phyloP scores from a whole-genome alignment of 2,113 vertebrate species.

The Antechinus flavipes region DNA sequence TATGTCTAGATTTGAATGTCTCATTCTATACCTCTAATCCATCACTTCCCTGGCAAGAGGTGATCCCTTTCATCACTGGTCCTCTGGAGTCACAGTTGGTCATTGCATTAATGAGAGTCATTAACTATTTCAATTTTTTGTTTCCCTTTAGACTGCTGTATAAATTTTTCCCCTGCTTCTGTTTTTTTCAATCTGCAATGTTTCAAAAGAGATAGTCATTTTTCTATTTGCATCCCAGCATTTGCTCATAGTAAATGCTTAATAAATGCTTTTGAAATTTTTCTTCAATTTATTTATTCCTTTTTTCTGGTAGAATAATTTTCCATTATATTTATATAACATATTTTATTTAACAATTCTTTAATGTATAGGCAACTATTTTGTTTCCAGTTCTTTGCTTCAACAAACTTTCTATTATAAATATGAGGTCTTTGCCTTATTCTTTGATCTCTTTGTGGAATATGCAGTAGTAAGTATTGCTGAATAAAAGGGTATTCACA shows the following conservation, averaged over 20 bases:
- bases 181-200: too few relatives aligned
- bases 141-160: too few relatives aligned
- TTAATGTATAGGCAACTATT: neutral
- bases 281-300: too few relatives aligned
- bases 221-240: neutral
- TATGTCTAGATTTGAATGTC: neutral
- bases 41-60: neutral
- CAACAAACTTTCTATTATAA: neutral
- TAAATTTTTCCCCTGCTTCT: too few relatives aligned
- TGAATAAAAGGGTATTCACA: neutral
- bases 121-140: neutral
- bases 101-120: neutral
- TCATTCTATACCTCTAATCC: neutral
- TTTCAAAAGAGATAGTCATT: neutral
- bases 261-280: neutral
- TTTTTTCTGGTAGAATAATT: neutral
- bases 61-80: neutral
- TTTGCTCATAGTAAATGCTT: neutral
- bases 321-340: neutral
- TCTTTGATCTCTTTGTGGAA: neutral
- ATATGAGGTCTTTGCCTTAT: neutral
- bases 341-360: neutral
- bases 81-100: neutral
- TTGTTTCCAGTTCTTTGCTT: neutral
- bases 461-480: neutral